Percentiles rank a stretch among this genome's conserved stretches.
Conservation (phyloP, 2,888 invertebrate genomes). For the Tineola bisselliella region DNA sequence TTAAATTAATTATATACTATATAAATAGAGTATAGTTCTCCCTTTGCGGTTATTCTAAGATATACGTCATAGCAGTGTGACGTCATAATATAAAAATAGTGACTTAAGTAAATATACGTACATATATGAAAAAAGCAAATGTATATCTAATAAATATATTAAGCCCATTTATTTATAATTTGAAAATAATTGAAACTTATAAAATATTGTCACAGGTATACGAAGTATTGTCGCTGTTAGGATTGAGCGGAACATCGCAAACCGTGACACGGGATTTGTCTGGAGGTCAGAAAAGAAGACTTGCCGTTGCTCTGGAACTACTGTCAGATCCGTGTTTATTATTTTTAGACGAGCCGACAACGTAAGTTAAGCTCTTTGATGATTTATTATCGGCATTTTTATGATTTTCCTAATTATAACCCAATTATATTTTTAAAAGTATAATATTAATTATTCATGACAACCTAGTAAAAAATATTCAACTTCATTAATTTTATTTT, state of each 20-base stretch:
- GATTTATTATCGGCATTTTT: not conserved
- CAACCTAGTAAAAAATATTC: too few species aligned
- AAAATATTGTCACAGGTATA: constrained; percentile 65
- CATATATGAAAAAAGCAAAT: too few species aligned
- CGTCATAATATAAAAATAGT: too few species aligned
- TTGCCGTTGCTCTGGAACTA: constrained; percentile 84
- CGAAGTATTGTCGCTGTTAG: constrained; percentile 77
- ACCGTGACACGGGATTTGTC: constrained; percentile 78
- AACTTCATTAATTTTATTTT: too few species aligned
- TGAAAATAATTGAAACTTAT: not conserved
- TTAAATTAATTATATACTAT: too few species aligned
- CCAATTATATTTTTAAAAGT: too few species aligned
- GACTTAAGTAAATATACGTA: too few species aligned
- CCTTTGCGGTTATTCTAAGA: too few species aligned
- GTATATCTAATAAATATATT: too few species aligned
- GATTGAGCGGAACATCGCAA: constrained; percentile 73
- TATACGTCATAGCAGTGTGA: too few species aligned
- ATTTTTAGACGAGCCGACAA: constrained; percentile 90
- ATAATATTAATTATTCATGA: too few species aligned
- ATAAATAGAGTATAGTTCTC: too few species aligned
- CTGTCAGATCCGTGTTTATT: constrained; percentile 88
- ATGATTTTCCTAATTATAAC: not conserved
- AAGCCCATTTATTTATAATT: not conserved
- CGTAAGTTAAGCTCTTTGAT: constrained; percentile 53
- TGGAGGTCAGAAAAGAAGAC: constrained; percentile 85